These are phyloP conservation scores for Criorhina ranunculi DNA, from an alignment of 2,888 invertebrate species.

Conservation along the genomic window DNA sequence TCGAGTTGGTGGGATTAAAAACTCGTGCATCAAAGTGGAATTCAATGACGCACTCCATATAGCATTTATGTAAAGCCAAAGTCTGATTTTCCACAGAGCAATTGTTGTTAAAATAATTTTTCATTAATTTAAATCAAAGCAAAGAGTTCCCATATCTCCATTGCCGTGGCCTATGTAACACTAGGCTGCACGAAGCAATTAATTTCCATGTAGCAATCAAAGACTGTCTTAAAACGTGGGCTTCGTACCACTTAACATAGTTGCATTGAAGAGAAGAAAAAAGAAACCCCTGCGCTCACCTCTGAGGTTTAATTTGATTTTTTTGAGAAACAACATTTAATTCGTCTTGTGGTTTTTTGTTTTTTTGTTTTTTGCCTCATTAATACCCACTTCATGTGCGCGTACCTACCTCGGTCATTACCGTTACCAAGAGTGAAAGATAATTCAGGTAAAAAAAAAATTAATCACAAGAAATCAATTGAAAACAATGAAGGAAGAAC, in stretches of 20 bases:
- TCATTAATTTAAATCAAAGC: background rate
- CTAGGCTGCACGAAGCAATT: constrained; percentile 50
- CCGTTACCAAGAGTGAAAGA: constrained; percentile 50
- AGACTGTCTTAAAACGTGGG: constrained; percentile 47
- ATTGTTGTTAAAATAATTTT: constrained; percentile 20
- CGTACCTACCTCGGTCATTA: constrained; percentile 48
- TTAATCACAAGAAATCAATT: constrained; percentile 68
- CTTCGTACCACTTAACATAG: constrained; percentile 33
- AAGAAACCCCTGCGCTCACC: background rate
- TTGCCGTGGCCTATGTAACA: constrained; percentile 25
- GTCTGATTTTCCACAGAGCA: constrained; percentile 11
- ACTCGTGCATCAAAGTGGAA: background rate
- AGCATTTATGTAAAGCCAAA: constrained; percentile 13
- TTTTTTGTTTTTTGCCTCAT: constrained; percentile 28
- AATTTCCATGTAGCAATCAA: constrained; percentile 55
- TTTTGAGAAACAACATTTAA: constrained; percentile 51
- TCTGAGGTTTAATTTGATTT: constrained; percentile 47
- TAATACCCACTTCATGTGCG: constrained; percentile 52
- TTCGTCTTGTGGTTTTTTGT: constrained; percentile 54
- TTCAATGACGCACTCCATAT: constrained; percentile 31
- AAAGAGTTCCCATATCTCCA: constrained; percentile 31
- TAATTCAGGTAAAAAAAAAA: constrained; percentile 29
- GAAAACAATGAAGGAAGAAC: constrained; percentile 60
- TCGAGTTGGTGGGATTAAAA: background rate
- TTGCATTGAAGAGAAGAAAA: background rate